Conservation (phyloP, 2,113 vertebrate genomes). For the Chlamydotis undulata region DNA sequence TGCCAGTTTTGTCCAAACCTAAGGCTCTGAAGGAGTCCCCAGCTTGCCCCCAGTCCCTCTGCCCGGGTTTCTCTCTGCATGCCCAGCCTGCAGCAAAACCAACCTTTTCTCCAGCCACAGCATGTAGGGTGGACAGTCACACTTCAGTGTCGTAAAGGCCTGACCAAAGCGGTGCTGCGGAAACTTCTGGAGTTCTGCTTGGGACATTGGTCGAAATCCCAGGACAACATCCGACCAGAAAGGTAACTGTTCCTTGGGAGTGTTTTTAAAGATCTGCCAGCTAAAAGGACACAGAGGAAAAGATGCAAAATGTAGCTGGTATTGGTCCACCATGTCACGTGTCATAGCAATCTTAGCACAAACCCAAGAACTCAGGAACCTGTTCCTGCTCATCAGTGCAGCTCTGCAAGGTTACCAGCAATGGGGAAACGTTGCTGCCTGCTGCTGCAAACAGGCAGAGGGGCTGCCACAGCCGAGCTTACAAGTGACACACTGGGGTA, state of each 20-base stretch:
- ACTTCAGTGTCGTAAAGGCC: conserved; percentile 88
- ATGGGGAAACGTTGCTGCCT: background rate
- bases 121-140: conserved; percentile 87
- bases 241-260: conserved; percentile 76
- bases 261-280: conserved; percentile 86
- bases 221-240: conserved; percentile 89
- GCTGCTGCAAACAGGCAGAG: background rate
- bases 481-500: background rate
- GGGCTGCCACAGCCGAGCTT: background rate
- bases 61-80: background rate
- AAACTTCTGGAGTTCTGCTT: conserved; percentile 84
- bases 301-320: background rate
- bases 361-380: background rate
- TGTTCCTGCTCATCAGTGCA: background rate
- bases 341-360: background rate
- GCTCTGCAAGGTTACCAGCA: background rate
- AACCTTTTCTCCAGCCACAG: conserved; percentile 91
- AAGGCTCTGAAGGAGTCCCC: background rate
- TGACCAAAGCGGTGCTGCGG: conserved; percentile 85
- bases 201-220: conserved; percentile 85
- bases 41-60: background rate
- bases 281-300: conserved; percentile 66
- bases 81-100: background rate
- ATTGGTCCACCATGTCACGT: background rate
- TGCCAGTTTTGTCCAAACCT: background rate